Evolutionary conservation across 2,113 vertebrate genomes (phyloP), one percentile per base, ranked within the genome.

Genomic region (Pseudorectes ferrugineus): DNA sequence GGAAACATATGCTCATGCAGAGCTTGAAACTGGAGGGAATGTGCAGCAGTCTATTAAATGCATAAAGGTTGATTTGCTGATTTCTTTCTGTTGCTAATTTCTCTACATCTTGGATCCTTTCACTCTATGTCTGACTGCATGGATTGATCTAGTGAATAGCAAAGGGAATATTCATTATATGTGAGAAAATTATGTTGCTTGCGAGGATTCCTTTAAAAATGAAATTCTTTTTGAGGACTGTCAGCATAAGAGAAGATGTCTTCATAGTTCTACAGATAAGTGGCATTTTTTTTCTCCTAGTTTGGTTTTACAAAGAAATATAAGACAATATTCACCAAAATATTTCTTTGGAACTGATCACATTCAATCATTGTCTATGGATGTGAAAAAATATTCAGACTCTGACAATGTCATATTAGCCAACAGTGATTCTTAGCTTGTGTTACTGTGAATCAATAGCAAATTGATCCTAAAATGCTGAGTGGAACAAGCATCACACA

Each of bases 91-190:
- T 89, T 74, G 71, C 35, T 84, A 89, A 85, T 96, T 95, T 95
- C 57, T 78, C 52, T 77, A 40, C 62, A 63, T 72, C 63, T 83
- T 90, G 76, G 45, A 86, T 89, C 49, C 49, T 93, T 83, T 84
- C 38, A 62, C 74, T 93, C 36, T 61, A 76, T 81, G 63, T 93
- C 58, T 95, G 88, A 94, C 91, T 94, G 92, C 84, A 83, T 92
- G 81, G 59, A 68, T 82, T 83, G 70, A 91, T 73, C 81, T 83
- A 66, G 54, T 85, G 57, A 91, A 92, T 96, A 84, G 74, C 16
- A 94, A 76, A 91, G 14, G 22, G 71, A 94, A 93, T 94, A 95
- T 93, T 94, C 54, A 88, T 95, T 78, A 85, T 40, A 55, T 23
- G 35, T 42, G 63, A 92, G 85, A 88, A 94, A 93, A 95, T 42